Evolutionary conservation across 2,888 invertebrate species (phyloP).

Genomic region (Cataglyphis rosenhaueri): DNA sequence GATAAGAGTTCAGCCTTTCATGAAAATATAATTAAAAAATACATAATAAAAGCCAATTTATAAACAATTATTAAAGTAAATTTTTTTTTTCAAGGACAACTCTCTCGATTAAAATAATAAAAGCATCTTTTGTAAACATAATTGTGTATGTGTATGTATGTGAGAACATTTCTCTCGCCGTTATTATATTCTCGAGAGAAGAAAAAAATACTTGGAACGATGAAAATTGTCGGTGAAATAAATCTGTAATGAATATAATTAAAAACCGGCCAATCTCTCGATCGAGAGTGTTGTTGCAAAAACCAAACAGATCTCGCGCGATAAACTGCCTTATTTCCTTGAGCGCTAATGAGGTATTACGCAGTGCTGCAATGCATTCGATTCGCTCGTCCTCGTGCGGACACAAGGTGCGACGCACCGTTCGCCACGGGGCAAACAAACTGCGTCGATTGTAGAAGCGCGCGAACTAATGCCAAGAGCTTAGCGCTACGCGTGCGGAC

Average conservation of each 20-base stretch:
- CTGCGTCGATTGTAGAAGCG: constrained; percentile 49
- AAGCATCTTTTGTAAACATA: background rate
- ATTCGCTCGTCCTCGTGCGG: constrained; percentile 38
- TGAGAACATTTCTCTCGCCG: background rate
- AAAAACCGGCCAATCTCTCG: background rate
- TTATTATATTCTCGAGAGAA: background rate
- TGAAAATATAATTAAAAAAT: constrained; percentile 12
- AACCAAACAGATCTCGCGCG: constrained; percentile 1
- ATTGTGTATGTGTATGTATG: background rate
- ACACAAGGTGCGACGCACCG: constrained; percentile 27
- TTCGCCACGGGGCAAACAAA: constrained; percentile 45
- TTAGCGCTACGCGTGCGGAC: constrained; percentile 65
- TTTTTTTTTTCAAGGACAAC: background rate
- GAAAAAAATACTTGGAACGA: background rate
- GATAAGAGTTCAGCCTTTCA: constrained; percentile 1
- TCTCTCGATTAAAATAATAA: background rate
- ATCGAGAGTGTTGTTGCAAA: background rate
- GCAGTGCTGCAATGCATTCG: constrained; percentile 17
- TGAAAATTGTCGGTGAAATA: background rate
- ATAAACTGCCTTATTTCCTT: constrained; percentile 15
- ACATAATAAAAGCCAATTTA: background rate
- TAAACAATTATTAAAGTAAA: background rate
- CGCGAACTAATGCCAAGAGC: constrained; percentile 66
- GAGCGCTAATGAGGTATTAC: constrained; percentile 41
- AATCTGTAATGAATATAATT: background rate